Percentiles rank a stretch among this genome's conserved stretches.
Evolutionary conservation across 2,888 invertebrate genomes (phyloP).

Genomic region (Thysanoteuthis rhombus): DNA sequence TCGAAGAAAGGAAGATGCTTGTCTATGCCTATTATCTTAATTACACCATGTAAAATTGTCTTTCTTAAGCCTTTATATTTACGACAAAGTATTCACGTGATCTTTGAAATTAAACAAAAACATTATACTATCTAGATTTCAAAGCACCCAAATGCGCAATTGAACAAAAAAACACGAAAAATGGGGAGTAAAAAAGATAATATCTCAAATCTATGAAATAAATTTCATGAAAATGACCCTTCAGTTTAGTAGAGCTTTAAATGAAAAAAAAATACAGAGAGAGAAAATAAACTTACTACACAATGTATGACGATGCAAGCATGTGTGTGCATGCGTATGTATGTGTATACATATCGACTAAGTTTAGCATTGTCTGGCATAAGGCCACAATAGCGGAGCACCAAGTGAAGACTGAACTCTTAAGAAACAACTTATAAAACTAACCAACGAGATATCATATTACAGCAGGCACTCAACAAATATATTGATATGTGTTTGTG

Average conservation of each 20-base stretch:
- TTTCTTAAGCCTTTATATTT: neutral
- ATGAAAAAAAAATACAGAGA: neutral
- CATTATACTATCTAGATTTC: neutral
- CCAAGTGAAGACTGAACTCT: neutral
- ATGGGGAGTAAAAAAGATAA: neutral
- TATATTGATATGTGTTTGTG: neutral
- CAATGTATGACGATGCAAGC: too few relatives aligned
- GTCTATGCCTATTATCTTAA: neutral
- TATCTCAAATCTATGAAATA: neutral
- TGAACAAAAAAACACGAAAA: neutral
- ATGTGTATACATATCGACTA: neutral
- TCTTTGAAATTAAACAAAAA: neutral
- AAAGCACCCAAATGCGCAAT: neutral
- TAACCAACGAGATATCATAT: neutral
- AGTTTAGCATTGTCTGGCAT: neutral
- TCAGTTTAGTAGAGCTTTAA: neutral
- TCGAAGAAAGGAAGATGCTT: neutral
- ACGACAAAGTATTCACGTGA: neutral
- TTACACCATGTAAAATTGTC: neutral
- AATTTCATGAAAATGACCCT: neutral
- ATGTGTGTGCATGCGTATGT: neutral
- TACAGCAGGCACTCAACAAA: neutral
- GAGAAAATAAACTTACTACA: neutral
- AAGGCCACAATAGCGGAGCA: neutral
- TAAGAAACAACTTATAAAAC: neutral